phyloP scores from a whole-genome alignment of 2,113 vertebrate genomes.

The Forbesichthys agassizii region DNA sequence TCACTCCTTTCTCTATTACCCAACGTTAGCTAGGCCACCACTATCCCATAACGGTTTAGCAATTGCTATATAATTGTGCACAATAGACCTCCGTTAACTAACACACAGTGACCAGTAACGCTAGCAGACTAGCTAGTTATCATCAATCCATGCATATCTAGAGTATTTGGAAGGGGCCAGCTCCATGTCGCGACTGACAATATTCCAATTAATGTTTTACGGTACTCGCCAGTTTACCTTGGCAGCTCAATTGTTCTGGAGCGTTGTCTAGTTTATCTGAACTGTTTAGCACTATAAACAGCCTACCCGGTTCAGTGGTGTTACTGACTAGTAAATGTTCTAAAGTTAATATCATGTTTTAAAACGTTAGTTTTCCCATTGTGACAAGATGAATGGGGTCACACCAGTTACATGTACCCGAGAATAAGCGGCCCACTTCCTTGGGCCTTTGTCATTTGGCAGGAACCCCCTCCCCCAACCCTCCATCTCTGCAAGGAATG shows the following conservation, averaged over 20 bases:
- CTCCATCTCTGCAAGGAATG: slow-evolving; percentile 60
- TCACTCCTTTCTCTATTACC: not conserved
- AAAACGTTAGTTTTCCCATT: not conserved
- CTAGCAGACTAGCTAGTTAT: slow-evolving; percentile 26
- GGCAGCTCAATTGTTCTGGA: not conserved
- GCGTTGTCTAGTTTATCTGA: slow-evolving; percentile 12
- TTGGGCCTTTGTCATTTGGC: slow-evolving; percentile 78
- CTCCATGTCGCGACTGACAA: not conserved
- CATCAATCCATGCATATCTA: slow-evolving; percentile 25
- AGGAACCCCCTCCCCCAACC: slow-evolving; percentile 77
- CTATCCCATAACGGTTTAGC: slow-evolving; percentile 21
- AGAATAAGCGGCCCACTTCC: slow-evolving; percentile 73
- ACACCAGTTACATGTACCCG: slow-evolving; percentile 52
- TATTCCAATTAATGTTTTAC: slow-evolving; percentile 11
- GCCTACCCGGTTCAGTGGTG: slow-evolving; percentile 5
- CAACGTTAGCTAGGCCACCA: slow-evolving; percentile 17
- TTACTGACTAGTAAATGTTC: slow-evolving; percentile 1
- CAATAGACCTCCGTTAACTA: slow-evolving; percentile 4
- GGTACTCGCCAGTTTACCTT: no score
- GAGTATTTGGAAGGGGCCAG: not conserved
- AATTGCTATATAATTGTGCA: slow-evolving; percentile 31
- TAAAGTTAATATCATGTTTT: not conserved
- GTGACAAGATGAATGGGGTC: slow-evolving; percentile 11
- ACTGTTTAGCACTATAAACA: slow-evolving; percentile 24
- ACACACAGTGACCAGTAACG: slow-evolving; percentile 16